Evolutionary conservation across 2,113 vertebrate species (phyloP), one percentile per base, ranked within the genome.

Genomic region (Calidris pugnax): DNA sequence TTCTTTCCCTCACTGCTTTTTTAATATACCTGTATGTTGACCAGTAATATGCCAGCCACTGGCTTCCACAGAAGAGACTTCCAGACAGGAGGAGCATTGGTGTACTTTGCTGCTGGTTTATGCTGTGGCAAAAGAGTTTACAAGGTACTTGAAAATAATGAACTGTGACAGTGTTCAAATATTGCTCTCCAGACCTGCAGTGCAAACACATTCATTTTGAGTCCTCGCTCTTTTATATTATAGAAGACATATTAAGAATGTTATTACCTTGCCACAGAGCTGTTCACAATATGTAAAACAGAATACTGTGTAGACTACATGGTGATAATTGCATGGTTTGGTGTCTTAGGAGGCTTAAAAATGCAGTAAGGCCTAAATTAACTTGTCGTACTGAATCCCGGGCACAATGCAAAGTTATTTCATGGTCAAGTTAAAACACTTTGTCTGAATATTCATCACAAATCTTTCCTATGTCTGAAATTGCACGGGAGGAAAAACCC

Each of bases 321-420:
- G 43, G 48, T 48, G 66, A 59, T 86, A 95, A 96, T 95, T 87
- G 48, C 53, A 80, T 55, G 33, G 63, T 57, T 82, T 83, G 19
- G 56, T 71, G 6, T 89, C 32, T 90, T 55, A 74, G 48, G 82
- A 84, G 32, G 39, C 35, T 81, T 89, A 78, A 85, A 91, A 78
- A 96, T 57, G 17, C 35, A 66, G 66, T 71, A 94, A 96, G 55
- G 63, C 33, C 12, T 85, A 85, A 93, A 96, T 94, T 93, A 96
- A 85, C 35, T 59, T 93, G 67, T 91, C 78, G 41, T 73, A 5
- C 39, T 53, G 39, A 77, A 84, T 82, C 43, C 39, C 15, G 66
- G 66, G 57, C 26, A 67, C 16, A 92, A 41, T 24, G 55, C 39
- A 39, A 71, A 69, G 79, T 77, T 63, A 37, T 90, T 89, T 96